Evolutionary conservation across 2,113 vertebrate genomes (phyloP), one percentile per base, ranked within the genome.

Genomic region (Ia io): DNA sequence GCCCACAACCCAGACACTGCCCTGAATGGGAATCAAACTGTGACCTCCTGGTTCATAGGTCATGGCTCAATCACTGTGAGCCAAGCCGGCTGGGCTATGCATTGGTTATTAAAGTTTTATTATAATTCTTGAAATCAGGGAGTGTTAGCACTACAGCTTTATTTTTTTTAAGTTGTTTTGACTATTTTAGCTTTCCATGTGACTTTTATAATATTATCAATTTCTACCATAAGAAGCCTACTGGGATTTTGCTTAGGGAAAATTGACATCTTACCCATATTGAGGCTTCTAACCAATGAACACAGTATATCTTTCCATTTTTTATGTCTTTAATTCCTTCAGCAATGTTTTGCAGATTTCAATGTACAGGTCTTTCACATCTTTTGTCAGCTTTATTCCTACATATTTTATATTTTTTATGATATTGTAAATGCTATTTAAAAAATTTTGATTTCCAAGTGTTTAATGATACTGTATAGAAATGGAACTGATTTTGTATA

Each of bases 291-390:
- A 59, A 82, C 6, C n/a, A 25, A 83, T 56, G 37, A 76, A n/a
- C 28, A 44, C 16, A 30, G 44, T 22, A 1, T 49, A 61, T 40
- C 23, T 70, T 69, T 77, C 59, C n/a, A 22, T 51, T 83, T 84
- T 80, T 78, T 78, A 73, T 9, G 6, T 73, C 70, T 94, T 84
- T 67, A 61, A 79, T 89, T 91, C 93, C 70, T 94, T 80, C 37
- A 69, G 47, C 3, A 42, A 17, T 86, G 6, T 86, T n/a, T 94
- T 92, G 14, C 12, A 70, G 79, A 67, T 92, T 40, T 86, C 9
- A n/a, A 28, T 14, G 22, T 61, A 16, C 0, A 79, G 20, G 28
- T 56, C 18, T 63, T 94, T 47, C 59, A 74, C 0, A 42, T 67
- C 32, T 79, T 61, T 92, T 42, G 14, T 61, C n/a, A 84, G 49